Percentiles rank a stretch among this genome's conserved stretches.
phyloP scores from a whole-genome alignment of 1,140 invertebrate species.

The Telenomus remus region DNA sequence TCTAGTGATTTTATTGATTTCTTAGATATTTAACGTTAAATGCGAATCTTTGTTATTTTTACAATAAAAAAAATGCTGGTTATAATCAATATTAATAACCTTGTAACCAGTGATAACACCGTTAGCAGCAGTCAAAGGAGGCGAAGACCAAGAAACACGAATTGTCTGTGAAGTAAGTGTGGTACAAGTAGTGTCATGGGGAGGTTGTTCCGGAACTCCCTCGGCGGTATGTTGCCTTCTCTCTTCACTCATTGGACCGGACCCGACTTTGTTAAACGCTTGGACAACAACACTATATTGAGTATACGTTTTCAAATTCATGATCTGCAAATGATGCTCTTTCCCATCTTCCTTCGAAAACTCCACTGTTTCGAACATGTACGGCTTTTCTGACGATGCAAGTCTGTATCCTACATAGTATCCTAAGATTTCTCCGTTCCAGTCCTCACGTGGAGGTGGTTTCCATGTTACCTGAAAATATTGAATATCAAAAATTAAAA shows the following conservation, averaged over 20 bases:
- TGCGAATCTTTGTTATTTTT: too few relatives aligned
- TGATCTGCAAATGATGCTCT: slow-evolving; percentile 89
- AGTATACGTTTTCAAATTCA: slow-evolving; percentile 92
- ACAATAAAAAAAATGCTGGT: too few relatives aligned
- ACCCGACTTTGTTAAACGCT: slow-evolving; percentile 95
- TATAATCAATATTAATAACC: slow-evolving; percentile 42
- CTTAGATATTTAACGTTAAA: too few relatives aligned
- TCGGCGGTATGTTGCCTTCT: slow-evolving; percentile 93
- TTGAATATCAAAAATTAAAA: slow-evolving; percentile 13
- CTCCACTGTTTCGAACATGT: slow-evolving; percentile 93
- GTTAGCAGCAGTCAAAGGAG: slow-evolving; percentile 91
- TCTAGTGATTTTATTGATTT: too few relatives aligned
- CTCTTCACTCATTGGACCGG: slow-evolving; percentile 92
- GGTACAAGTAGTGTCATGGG: slow-evolving; percentile 92
- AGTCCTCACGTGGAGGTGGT: slow-evolving; percentile 89
- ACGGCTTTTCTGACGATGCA: slow-evolving; percentile 91
- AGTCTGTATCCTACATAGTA: slow-evolving; percentile 94
- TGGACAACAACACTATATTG: slow-evolving; percentile 96
- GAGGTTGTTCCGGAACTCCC: slow-evolving; percentile 94
- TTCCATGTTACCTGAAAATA: slow-evolving; percentile 85
- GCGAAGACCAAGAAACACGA: slow-evolving; percentile 93
- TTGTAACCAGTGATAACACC: slow-evolving; percentile 98
- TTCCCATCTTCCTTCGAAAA: slow-evolving; percentile 93
- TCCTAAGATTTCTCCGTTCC: slow-evolving; percentile 94
- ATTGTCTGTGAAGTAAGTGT: slow-evolving; percentile 95